Percentiles rank a stretch among this genome's conserved stretches.
Conservation (phyloP, 1,140 invertebrate genomes). For the Vollenhovia emeryi region DNA sequence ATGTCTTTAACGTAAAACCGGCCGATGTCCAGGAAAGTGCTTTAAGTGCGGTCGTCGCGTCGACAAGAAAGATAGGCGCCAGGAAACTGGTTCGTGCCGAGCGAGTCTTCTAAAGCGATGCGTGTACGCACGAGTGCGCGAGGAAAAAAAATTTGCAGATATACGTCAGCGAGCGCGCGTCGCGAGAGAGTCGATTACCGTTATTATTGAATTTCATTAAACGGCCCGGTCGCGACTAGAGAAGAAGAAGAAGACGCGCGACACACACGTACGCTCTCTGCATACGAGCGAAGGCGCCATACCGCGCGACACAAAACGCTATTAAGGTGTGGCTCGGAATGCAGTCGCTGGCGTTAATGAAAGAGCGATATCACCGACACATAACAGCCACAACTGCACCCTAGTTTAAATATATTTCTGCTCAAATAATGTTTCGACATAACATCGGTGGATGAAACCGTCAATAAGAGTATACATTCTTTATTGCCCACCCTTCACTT, state of each 20-base stretch:
- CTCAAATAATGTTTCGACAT: not conserved
- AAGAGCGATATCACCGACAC: constrained; percentile 34
- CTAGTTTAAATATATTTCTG: not conserved
- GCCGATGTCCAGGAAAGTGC: constrained; percentile 43
- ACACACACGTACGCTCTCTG: constrained; percentile 49
- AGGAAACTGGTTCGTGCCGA: constrained; percentile 71
- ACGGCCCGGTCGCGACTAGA: not conserved
- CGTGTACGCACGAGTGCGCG: not conserved
- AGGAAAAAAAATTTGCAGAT: constrained; percentile 49
- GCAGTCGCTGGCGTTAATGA: constrained; percentile 66
- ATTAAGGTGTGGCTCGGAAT: constrained; percentile 76
- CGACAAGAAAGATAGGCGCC: constrained; percentile 59
- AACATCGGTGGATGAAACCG: not conserved
- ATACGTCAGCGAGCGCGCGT: constrained; percentile 62
- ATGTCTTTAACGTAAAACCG: constrained; percentile 52
- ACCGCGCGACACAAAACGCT: constrained; percentile 61
- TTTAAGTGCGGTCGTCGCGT: constrained; percentile 30
- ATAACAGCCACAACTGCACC: constrained; percentile 41
- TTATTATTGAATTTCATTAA: constrained; percentile 78
- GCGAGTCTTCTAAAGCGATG: constrained; percentile 22
- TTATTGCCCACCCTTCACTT: not conserved
- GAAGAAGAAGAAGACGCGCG: constrained; percentile 52
- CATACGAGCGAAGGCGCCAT: constrained; percentile 63
- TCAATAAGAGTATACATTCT: not conserved
- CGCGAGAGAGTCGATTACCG: constrained; percentile 71